These are phyloP conservation scores for Dryobota labecula DNA, from an alignment of 2,888 invertebrate genomes.

Conservation along the genomic window DNA sequence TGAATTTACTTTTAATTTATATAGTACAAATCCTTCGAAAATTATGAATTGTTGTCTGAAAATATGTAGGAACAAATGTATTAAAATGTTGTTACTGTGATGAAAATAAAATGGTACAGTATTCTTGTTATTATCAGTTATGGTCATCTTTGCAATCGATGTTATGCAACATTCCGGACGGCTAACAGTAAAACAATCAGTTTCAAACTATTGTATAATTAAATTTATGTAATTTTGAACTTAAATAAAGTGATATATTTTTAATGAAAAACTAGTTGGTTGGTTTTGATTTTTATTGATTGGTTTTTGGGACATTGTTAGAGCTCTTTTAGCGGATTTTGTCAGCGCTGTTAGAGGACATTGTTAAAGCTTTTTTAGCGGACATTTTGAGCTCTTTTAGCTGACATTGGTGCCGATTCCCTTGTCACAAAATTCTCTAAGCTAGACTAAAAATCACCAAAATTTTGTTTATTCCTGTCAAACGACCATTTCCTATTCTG, in stretches of 20 bases:
- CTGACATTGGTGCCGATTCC: no score
- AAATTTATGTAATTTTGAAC: constrained; percentile 74
- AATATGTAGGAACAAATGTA: constrained; percentile 54
- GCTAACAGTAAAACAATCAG: constrained; percentile 49
- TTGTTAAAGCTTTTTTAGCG: background rate
- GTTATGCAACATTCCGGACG: constrained; percentile 60
- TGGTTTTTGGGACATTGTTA: background rate
- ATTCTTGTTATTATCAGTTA: constrained; percentile 62
- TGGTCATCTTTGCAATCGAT: constrained; percentile 35
- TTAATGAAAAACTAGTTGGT: constrained; percentile 63
- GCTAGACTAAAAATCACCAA: no score
- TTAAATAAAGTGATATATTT: constrained; percentile 87
- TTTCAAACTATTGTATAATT: constrained; percentile 60
- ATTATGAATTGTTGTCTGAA: constrained; percentile 54
- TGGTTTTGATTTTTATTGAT: constrained; percentile 40
- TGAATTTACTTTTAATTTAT: constrained; percentile 44
- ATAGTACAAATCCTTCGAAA: constrained; percentile 62
- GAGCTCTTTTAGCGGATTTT: no score
- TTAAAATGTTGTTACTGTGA: constrained; percentile 52
- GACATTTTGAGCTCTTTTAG: constrained; percentile 8
- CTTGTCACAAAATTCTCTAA: no score
- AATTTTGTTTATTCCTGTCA: no score
- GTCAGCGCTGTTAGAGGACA: no score
- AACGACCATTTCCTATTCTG: no score
- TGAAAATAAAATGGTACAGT: constrained; percentile 62